Evolutionary conservation across 2,888 invertebrate genomes (phyloP).

Genomic region (Germaria angustata): DNA sequence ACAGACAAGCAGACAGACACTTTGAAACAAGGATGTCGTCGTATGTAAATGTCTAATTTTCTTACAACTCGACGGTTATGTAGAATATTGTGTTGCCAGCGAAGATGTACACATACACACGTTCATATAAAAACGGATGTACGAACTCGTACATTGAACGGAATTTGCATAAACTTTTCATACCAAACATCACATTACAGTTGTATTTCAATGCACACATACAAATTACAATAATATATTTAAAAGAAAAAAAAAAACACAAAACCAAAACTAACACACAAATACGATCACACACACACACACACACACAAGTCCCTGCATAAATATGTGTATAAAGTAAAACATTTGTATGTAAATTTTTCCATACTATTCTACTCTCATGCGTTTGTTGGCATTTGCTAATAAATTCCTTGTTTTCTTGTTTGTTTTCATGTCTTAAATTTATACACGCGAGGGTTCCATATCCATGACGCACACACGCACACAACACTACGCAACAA

Average conservation of each 20-base stretch:
- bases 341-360: conserved; percentile 45
- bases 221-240: conserved; percentile 50
- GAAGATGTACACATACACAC: background rate
- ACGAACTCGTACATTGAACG: conserved; percentile 29
- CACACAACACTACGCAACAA: background rate
- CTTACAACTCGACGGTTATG: conserved; percentile 57
- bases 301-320: background rate
- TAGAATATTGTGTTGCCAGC: conserved; percentile 49
- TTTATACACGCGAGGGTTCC: conserved; percentile 55
- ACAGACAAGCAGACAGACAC: conserved; percentile 34
- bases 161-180: conserved; percentile 61
- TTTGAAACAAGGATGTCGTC: conserved; percentile 51
- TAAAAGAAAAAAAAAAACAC: background rate
- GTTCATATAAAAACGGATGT: conserved; percentile 4
- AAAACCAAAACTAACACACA: too few relatives aligned
- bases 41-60: conserved; percentile 64
- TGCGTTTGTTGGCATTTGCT: conserved; percentile 61
- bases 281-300: background rate
- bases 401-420: conserved; percentile 62
- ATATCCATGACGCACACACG: background rate
- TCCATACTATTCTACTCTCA: conserved; percentile 49
- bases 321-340: background rate
- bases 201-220: conserved; percentile 54
- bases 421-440: conserved; percentile 54
- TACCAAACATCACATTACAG: conserved; percentile 56